Evolutionary conservation across 2,888 invertebrate genomes (phyloP).

Genomic region (Drosophila robusta): DNA sequence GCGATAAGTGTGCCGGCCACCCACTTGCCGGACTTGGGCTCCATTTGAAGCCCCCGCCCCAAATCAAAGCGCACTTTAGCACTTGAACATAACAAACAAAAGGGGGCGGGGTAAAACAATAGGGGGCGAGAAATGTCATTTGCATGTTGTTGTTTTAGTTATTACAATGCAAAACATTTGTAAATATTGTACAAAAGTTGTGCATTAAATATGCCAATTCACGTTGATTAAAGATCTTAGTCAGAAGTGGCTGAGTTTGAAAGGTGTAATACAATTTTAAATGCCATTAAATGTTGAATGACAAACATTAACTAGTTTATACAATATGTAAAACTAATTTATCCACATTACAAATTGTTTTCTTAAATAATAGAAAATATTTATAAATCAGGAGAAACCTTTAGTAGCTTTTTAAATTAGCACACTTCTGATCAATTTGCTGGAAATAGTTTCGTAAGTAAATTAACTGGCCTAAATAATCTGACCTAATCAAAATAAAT

Average conservation of each 20-base stretch:
- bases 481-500: too few species aligned
- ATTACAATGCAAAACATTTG: slow-evolving; percentile 69
- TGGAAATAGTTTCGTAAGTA: too few species aligned
- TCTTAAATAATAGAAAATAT: too few species aligned
- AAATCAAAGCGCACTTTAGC: slow-evolving; percentile 75
- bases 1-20: slow-evolving; percentile 52
- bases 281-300: too few species aligned
- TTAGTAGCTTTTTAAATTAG: too few species aligned
- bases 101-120: background rate
- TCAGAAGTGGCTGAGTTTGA: background rate
- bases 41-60: slow-evolving; percentile 1
- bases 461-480: too few species aligned
- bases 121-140: slow-evolving; percentile 59
- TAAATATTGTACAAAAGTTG: slow-evolving; percentile 73
- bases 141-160: slow-evolving; percentile 58
- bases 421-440: too few species aligned
- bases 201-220: slow-evolving; percentile 61
- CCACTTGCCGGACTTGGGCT: slow-evolving; percentile 28
- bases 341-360: too few species aligned
- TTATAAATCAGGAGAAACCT: too few species aligned
- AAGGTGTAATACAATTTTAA: background rate
- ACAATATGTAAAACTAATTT: too few species aligned
- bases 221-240: slow-evolving; percentile 15
- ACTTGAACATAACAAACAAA: slow-evolving; percentile 51
- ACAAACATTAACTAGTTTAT: too few species aligned